These are phyloP conservation scores for Chrosomus eos DNA, from an alignment of 2,797 vertebrate species.

Conservation along the genomic window DNA sequence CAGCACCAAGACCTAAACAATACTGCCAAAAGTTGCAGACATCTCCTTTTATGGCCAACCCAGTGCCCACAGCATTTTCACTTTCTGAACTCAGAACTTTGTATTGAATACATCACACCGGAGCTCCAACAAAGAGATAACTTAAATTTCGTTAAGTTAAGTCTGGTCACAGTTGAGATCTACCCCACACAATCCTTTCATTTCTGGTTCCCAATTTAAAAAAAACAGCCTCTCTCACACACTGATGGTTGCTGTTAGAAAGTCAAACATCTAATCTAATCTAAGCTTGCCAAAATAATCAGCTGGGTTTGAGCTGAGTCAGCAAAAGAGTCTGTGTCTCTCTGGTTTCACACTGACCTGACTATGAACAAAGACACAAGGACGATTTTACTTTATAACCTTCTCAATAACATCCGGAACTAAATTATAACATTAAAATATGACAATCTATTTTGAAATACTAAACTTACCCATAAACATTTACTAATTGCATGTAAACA, in stretches of 20 bases:
- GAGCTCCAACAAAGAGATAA: background rate
- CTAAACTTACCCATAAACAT: background rate
- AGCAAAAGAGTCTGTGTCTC: slow-evolving; percentile 44
- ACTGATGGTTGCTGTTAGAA: slow-evolving; percentile 33
- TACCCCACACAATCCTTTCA: background rate
- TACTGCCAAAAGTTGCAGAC: slow-evolving; percentile 33
- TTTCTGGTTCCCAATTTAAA: slow-evolving; percentile 21
- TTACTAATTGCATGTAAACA: background rate
- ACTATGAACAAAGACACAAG: slow-evolving; percentile 20
- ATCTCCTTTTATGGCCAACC: slow-evolving; percentile 58
- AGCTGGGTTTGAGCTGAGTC: slow-evolving; percentile 46
- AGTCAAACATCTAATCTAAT: slow-evolving; percentile 53
- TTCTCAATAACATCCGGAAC: background rate
- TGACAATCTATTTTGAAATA: background rate
- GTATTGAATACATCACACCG: background rate
- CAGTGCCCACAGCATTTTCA: slow-evolving; percentile 25
- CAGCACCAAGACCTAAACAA: slow-evolving; percentile 43
- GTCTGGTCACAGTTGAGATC: background rate
- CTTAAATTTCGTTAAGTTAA: background rate
- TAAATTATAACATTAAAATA: too few relatives aligned
- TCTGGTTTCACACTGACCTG: slow-evolving; percentile 32
- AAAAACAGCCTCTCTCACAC: slow-evolving; percentile 37
- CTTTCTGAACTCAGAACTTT: background rate
- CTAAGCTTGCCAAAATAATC: slow-evolving; percentile 50
- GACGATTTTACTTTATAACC: background rate